Percentiles rank a stretch among this genome's conserved stretches.
Evolutionary conservation across 2,113 vertebrate species (phyloP).

Genomic region (Tamias sibiricus): DNA sequence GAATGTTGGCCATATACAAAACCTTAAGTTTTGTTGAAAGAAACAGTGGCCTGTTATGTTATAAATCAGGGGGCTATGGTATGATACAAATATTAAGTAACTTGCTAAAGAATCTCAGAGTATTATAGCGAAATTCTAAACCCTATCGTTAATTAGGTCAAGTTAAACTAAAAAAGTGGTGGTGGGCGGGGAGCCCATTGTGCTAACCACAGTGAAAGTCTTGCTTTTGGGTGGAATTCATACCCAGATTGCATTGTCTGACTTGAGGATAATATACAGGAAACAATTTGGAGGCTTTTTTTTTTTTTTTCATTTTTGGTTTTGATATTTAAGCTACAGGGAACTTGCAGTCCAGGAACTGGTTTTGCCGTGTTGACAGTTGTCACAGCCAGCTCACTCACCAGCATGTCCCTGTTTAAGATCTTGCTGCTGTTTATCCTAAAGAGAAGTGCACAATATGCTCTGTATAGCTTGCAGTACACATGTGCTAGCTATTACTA

Average conservation of each 20-base stretch:
- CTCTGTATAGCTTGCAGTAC: background rate
- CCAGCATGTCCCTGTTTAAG: background rate
- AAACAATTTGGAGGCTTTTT: conserved; percentile 55
- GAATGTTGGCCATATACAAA: background rate
- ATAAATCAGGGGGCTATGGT: conserved; percentile 16
- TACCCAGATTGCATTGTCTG: conserved; percentile 45
- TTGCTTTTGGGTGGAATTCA: conserved; percentile 51
- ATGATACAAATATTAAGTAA: background rate
- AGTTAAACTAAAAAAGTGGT: conserved; percentile 41
- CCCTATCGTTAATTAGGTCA: conserved; percentile 51
- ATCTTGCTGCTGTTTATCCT: conserved; percentile 41
- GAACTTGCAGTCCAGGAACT: background rate
- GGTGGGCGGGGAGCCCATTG: conserved; percentile 1
- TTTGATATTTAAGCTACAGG: conserved; percentile 53
- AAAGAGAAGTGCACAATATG: background rate
- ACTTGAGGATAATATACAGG: conserved; percentile 27
- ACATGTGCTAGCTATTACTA: conserved; percentile 61
- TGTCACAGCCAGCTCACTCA: background rate
- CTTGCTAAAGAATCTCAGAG: conserved; percentile 31
- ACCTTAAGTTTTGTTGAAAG: background rate
- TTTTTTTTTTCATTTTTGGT: conserved; percentile 54
- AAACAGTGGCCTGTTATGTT: conserved; percentile 18
- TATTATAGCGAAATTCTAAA: conserved; percentile 17
- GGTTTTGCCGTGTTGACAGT: background rate
- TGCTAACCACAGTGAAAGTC: conserved; percentile 65